Conservation (phyloP, 2,797 vertebrate genomes). For the Avahi laniger region DNA sequence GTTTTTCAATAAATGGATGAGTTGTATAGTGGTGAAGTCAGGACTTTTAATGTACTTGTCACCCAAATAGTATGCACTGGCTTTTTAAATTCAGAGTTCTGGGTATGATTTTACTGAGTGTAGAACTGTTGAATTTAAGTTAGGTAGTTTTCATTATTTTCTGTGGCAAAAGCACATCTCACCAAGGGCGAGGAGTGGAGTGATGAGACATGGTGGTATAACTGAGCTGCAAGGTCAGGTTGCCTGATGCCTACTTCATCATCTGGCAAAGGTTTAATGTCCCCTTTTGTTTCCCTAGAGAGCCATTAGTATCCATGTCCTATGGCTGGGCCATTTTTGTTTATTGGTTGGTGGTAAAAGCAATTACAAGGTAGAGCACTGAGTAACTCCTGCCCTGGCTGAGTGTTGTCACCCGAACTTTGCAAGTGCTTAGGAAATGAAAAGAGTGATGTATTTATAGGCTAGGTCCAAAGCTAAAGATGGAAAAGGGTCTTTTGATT, state of each 20-base stretch:
- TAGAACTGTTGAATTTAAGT: background rate
- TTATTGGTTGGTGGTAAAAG: background rate
- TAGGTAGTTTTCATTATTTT: background rate
- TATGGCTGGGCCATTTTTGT: background rate
- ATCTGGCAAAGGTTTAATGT: background rate
- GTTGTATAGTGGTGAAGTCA: background rate
- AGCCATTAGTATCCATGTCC: background rate
- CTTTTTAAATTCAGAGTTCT: background rate
- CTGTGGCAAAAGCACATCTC: background rate
- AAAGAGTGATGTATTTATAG: background rate
- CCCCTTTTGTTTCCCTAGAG: background rate
- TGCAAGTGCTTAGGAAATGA: background rate
- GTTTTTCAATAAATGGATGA: background rate
- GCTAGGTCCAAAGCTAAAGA: background rate
- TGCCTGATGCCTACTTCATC: background rate
- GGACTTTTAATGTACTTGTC: background rate
- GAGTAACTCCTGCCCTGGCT: background rate
- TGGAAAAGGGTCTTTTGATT: background rate
- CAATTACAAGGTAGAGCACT: background rate
- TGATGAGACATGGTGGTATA: background rate
- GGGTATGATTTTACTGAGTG: background rate
- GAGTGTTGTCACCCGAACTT: background rate
- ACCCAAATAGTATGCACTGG: background rate
- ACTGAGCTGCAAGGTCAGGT: background rate
- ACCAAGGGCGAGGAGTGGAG: background rate